Percentiles rank a stretch among this genome's conserved stretches.
These are phyloP conservation scores for Stenurella melanura DNA, from an alignment of 2,888 invertebrate species.

Conservation along the genomic window DNA sequence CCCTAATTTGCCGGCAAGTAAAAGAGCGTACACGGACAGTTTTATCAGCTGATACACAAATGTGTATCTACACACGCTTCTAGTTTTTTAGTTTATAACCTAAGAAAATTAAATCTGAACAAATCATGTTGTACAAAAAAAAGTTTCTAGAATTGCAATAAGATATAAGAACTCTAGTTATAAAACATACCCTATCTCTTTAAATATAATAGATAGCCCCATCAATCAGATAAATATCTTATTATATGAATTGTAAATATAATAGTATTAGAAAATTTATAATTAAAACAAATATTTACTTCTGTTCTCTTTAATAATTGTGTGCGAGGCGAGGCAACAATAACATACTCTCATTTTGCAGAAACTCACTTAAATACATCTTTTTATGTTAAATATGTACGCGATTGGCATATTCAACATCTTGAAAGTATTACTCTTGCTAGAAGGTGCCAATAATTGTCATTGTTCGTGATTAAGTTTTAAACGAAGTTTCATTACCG, in stretches of 20 bases:
- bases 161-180: no score
- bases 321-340: not conserved
- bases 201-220: not conserved
- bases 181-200: no score
- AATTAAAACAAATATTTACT: not conserved
- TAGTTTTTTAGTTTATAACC: no score
- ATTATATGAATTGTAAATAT: no score
- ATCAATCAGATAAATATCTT: not conserved
- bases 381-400: not conserved
- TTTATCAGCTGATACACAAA: no score
- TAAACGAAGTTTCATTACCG: not conserved
- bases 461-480: conserved; percentile 4
- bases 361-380: not conserved
- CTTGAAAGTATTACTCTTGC: conserved; percentile 6
- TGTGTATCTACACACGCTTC: no score
- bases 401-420: not conserved
- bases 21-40: no score
- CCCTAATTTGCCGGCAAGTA: no score
- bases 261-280: not conserved
- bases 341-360: not conserved
- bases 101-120: no score
- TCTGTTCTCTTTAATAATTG: not conserved
- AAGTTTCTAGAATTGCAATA: no score
- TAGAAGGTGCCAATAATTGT: conserved; percentile 9
- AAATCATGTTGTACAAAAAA: no score